Percentiles rank a stretch among this genome's conserved stretches.
Evolutionary conservation across 1,140 invertebrate genomes (phyloP).

Genomic region (Leucophenga varia): DNA sequence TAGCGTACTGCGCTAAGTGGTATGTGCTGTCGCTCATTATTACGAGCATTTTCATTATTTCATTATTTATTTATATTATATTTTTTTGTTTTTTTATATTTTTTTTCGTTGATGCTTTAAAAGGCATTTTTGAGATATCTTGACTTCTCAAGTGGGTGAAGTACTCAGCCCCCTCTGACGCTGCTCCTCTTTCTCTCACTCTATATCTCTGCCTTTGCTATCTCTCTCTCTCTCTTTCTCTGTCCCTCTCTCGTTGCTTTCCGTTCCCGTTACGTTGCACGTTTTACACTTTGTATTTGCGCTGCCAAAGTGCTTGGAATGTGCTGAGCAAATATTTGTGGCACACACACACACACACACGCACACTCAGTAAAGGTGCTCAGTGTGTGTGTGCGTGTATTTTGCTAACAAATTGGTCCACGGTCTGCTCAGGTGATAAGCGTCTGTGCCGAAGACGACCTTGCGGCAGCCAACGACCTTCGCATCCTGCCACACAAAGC

Average conservation of each 20-base stretch:
- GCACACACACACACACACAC: constrained; percentile 17
- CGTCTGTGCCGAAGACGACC: constrained; percentile 21
- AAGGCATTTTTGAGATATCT: no score
- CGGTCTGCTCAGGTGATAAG: constrained; percentile 29
- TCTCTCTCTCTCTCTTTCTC: no score
- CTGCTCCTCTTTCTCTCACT: neutral
- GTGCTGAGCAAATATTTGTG: constrained; percentile 45
- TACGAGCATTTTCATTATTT: no score
- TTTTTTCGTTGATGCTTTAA: no score
- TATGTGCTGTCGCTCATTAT: no score
- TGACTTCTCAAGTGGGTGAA: no score
- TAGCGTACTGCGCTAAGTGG: no score
- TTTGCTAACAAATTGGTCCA: no score
- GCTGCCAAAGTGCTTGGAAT: constrained; percentile 40
- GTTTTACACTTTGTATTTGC: constrained; percentile 23
- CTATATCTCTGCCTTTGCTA: constrained; percentile 21
- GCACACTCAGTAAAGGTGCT: constrained; percentile 11
- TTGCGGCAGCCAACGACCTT: constrained; percentile 39
- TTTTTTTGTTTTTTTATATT: neutral
- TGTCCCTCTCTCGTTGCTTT: no score
- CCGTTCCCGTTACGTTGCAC: no score
- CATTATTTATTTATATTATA: no score
- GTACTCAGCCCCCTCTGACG: no score
- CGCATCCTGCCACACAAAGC: constrained; percentile 26
- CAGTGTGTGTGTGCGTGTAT: constrained; percentile 7